Conservation (phyloP, 2,113 vertebrate genomes). For the Salvelinus fontinalis region DNA sequence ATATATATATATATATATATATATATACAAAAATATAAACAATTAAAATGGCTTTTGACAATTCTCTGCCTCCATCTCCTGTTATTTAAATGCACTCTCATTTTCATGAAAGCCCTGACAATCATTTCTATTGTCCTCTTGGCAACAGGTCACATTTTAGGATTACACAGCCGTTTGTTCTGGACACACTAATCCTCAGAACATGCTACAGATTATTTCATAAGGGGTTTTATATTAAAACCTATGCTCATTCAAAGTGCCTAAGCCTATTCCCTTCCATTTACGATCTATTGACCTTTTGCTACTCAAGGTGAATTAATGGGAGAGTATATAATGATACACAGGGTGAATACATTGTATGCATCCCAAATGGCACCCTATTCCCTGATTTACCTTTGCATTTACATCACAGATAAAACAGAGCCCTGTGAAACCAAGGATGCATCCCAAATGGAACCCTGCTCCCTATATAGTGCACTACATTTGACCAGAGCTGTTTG, state of each 20-base stretch:
- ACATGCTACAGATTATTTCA: constrained; percentile 78
- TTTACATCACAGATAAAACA: no score
- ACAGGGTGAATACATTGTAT: no score
- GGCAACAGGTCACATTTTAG: constrained; percentile 64
- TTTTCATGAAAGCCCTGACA: constrained; percentile 78
- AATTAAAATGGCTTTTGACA: constrained; percentile 69
- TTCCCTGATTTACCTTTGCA: no score
- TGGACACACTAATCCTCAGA: constrained; percentile 77
- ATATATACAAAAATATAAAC: no score
- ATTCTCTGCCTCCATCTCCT: constrained; percentile 38
- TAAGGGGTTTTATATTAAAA: constrained; percentile 58
- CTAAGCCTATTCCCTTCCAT: constrained; percentile 64
- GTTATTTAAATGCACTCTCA: constrained; percentile 68
- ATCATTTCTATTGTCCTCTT: constrained; percentile 65
- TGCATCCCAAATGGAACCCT: no score
- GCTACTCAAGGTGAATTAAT: background rate
- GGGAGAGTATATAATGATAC: background rate
- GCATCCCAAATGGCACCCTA: no score
- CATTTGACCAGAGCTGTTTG: no score
- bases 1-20: no score
- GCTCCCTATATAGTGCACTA: no score
- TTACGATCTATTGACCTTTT: constrained; percentile 24
- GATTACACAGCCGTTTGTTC: constrained; percentile 70
- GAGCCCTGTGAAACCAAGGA: no score
- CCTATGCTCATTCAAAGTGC: constrained; percentile 59